Evolutionary conservation across 2,113 vertebrate genomes (phyloP).

Genomic region (Baryphthengus martii): DNA sequence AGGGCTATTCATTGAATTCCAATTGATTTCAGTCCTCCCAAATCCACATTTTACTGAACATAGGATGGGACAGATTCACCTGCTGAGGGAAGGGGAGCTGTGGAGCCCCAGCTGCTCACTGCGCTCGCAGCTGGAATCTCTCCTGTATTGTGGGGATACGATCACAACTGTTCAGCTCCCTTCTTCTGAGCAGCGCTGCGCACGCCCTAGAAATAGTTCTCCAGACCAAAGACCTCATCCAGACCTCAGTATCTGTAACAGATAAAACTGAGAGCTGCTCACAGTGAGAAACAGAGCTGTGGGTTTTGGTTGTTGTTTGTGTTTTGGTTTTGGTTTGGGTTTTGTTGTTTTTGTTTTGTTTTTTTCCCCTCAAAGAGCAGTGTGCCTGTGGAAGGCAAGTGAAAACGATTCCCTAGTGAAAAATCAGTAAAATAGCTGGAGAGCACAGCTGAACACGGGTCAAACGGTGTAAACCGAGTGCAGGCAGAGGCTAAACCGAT

Average conservation of each 20-base stretch:
- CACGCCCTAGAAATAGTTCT: not conserved
- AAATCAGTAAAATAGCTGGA: conserved; percentile 9
- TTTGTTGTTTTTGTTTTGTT: not conserved
- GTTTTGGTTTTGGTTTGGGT: not conserved
- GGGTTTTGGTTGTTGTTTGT: not conserved
- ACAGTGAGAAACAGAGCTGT: not conserved
- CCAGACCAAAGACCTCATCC: not conserved
- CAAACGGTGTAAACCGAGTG: not conserved
- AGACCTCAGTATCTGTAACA: not conserved
- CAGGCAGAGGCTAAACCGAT: not conserved
- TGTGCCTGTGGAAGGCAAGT: not conserved
- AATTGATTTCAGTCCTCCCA: not conserved
- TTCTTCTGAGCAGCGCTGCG: not conserved
- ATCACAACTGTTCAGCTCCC: not conserved
- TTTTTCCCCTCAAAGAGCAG: not conserved
- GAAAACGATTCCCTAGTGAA: not conserved
- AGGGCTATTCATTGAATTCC: not conserved
- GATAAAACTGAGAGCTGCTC: not conserved
- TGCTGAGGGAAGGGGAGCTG: not conserved
- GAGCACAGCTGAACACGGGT: not conserved
- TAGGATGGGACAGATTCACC: not conserved
- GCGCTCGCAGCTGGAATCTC: not conserved
- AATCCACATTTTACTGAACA: not conserved
- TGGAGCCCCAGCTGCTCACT: not conserved
- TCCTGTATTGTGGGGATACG: not conserved